phyloP scores from a whole-genome alignment of 2,797 vertebrate species.

The Parauchenoglanis ngamensis region DNA sequence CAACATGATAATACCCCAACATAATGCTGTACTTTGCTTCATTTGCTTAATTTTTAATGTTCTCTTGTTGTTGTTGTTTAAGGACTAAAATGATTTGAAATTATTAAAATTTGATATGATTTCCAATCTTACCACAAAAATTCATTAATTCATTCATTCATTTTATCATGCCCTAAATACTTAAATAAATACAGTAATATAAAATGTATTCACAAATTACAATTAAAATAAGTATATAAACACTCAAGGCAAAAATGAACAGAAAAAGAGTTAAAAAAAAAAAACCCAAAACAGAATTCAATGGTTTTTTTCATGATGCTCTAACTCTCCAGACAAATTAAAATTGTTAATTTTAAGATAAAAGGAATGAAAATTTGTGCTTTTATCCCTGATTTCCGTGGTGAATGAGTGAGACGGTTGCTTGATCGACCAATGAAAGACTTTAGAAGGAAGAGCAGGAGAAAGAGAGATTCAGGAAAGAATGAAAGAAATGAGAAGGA shows the following conservation, averaged over 20 bases:
- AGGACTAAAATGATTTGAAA: no score
- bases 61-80: no score
- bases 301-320: not conserved
- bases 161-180: no score
- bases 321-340: not conserved
- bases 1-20: no score
- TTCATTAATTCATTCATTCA: no score
- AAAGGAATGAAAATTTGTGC: not conserved
- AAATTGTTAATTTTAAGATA: no score
- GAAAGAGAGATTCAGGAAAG: constrained; percentile 66
- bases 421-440: constrained; percentile 72
- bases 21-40: no score
- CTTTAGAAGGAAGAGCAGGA: constrained; percentile 68
- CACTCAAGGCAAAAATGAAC: not conserved
- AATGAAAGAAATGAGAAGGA: constrained; percentile 71
- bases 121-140: no score
- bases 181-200: no score
- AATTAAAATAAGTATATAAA: not conserved
- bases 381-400: not conserved
- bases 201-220: no score
- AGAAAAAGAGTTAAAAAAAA: not conserved
- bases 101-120: no score
- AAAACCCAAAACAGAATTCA: not conserved
- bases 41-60: no score
- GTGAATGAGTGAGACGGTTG: not conserved